Evolutionary conservation across 2,113 vertebrate species (phyloP), one percentile per base, ranked within the genome.

Genomic region (Apus apus): DNA sequence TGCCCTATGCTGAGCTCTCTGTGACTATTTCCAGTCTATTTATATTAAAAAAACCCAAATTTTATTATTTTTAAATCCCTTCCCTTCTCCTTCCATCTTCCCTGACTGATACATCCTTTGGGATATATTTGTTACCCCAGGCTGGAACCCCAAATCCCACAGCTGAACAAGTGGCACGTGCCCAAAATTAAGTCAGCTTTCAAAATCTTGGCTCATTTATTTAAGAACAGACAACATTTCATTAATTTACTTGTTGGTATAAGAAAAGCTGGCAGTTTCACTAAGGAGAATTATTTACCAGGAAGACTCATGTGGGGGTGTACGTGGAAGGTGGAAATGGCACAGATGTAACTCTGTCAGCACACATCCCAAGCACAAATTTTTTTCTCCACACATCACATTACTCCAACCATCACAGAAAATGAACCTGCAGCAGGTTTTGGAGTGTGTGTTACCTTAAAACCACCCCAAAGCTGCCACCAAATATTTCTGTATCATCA

Each of bases 251-350:
- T 78, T 66, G 84, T 45, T 75, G 76, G 53, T 43, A 22, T 72
- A 73, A 89, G 74, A 65, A 90, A 73, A 95, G 81, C 79, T 87
- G 96, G 66, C 84, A 92, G 85, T 27, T 94, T 93, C 62, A 67
- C 74, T 61, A 54, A 11, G 40, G 56, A 89, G 88, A 88, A 79
- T 86, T 90, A 85, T 93, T 95, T 94, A 68, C 81, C 54, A 51
- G 38, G 51, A 74, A 48, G 53, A 70, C 57, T 34, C 21, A 34
- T 1, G 45, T 58, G 85, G 92, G 83, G 17, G 67, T 15, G 67
- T 76, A 54, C 3, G 43, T 46, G 60, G 79, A 93, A 88, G 76
- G 91, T 94, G 88, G 86, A 78, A 93, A 91, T 14, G 81, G 81
- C 93, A 82, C 2, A 85, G 92, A 74, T 27, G 22, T 80, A 84